These are phyloP conservation scores for Sesia apiformis DNA, from an alignment of 2,888 invertebrate species.

Conservation along the genomic window DNA sequence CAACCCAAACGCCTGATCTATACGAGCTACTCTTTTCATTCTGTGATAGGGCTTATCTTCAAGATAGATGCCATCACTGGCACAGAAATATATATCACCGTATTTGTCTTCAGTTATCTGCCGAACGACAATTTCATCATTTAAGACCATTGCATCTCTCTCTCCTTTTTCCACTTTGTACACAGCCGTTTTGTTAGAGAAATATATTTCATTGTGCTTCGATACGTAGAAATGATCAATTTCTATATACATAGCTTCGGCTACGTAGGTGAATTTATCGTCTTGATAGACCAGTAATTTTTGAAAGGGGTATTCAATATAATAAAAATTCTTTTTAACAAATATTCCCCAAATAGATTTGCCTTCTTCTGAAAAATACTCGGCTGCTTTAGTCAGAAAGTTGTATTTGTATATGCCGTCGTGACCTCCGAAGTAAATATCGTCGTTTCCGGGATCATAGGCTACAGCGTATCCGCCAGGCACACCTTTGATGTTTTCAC, in stretches of 20 bases:
- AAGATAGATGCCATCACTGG: conserved; percentile 40
- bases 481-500: conserved; percentile 29
- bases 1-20: conserved; percentile 43
- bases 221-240: conserved; percentile 49
- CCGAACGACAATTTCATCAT: conserved; percentile 34
- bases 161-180: conserved; percentile 39
- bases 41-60: conserved; percentile 44
- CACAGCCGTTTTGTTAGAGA: conserved; percentile 52
- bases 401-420: conserved; percentile 61
- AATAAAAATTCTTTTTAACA: conserved; percentile 47
- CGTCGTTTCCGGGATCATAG: conserved; percentile 52
- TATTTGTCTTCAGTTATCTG: conserved; percentile 50
- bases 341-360: conserved; percentile 54
- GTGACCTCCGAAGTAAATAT: conserved; percentile 56
- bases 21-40: conserved; percentile 30
- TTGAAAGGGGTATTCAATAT: conserved; percentile 53
- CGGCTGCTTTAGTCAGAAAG: conserved; percentile 40
- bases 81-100: conserved; percentile 48
- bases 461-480: conserved; percentile 54
- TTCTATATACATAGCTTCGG: conserved; percentile 41
- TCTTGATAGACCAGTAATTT: conserved; percentile 40
- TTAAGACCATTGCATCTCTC: conserved; percentile 24
- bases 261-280: conserved; percentile 36
- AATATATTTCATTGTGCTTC: conserved; percentile 40
- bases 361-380: conserved; percentile 49